phyloP scores from a whole-genome alignment of 2,113 vertebrate genomes.

The Rattus rattus region DNA sequence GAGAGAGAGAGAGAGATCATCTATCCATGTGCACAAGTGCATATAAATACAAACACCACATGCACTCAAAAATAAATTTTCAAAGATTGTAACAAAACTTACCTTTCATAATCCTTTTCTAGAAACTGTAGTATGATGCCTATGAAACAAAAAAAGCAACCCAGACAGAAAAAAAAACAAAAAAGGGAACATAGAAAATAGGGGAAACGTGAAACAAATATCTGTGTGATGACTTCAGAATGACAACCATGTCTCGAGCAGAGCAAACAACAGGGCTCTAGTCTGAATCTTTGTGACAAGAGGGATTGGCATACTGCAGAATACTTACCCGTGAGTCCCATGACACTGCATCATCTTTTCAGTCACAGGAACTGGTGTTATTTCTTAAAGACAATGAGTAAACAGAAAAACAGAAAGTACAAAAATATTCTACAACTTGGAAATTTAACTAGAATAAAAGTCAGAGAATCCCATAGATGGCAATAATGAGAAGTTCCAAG shows the following conservation, averaged over 20 bases:
- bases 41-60: not conserved
- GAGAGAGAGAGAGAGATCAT: too few relatives aligned
- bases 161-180: not conserved
- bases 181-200: not conserved
- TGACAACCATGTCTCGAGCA: not conserved
- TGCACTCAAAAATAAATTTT: not conserved
- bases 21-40: not conserved
- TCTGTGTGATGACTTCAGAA: not conserved
- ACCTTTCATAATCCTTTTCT: not conserved
- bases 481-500: not conserved
- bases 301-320: not conserved
- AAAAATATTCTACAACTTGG: not conserved
- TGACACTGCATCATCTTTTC: not conserved
- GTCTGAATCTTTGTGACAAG: not conserved
- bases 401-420: too few relatives aligned
- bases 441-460: slow-evolving; percentile 34
- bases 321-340: not conserved
- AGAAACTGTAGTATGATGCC: not conserved
- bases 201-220: not conserved
- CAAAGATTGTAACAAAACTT: not conserved
- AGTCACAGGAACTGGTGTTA: not conserved
- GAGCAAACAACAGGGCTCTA: not conserved
- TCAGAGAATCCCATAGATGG: not conserved
- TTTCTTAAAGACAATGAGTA: not conserved
- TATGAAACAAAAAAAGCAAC: not conserved